Base-by-base conservation (phyloP, 2,888 invertebrate species). In the Chrysotoxum bicinctum region DNA sequence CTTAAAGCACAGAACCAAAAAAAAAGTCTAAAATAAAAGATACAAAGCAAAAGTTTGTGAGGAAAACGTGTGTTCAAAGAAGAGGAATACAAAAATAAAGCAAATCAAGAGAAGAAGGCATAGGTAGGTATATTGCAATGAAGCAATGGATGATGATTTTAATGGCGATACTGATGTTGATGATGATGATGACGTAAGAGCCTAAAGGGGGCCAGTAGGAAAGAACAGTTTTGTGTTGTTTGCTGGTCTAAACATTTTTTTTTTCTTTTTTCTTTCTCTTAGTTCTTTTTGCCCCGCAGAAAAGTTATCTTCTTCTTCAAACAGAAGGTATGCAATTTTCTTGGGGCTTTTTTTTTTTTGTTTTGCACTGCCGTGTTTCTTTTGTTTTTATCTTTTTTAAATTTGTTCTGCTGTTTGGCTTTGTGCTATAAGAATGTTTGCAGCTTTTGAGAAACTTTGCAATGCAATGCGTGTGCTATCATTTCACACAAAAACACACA, bases 161-260 rank as follows among this genome's bases (percentile, higher is more conserved):
- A 6, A 62, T 66, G 40, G 26, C 10, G 50, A 50, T 19, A 43
- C 43, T 60, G 64, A 23, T 69, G 62, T 3, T 16, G 32, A 48
- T 68, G 66, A n/a, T 60, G 62, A 52, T 40, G 84, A 84, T 84
- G 84, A 84, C 80, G 84, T 84, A 84, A 84, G 84, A 84, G 62
- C 8, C 12, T 80, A 84, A 84, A 76, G 75, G 80, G 82, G 84
- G 84, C 84, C 75, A 84, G 84, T 84, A 84, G 84, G 84, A 84
- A 84, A 84, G 84, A 84, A 84, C 84, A 80, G 84, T 84, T 84
- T 80, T 78, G 78, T 80, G 75, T 60, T 80, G 68, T 70, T 66
- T 79, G 70, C 75, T 79, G 79, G 69, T 77, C 48, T 60, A 68
- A 82, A 73, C 54, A 50, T 64, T 73, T 35, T 54, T 21, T 16